Conservation (phyloP, 92 coral and sea anemone species). For the Ricordea florida region DNA sequence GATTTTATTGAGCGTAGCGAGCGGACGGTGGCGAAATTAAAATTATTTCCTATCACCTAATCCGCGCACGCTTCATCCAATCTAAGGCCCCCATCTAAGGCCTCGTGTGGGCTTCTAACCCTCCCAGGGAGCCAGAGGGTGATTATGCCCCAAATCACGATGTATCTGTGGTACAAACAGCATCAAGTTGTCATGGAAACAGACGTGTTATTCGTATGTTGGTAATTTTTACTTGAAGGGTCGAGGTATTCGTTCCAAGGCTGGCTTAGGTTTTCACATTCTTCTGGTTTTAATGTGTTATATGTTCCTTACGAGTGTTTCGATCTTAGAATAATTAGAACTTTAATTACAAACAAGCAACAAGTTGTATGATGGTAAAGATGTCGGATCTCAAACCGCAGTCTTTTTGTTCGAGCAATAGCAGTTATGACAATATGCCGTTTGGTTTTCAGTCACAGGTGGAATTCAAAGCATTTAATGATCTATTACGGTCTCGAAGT, state of each 20-base stretch:
- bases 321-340: no score
- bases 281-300: background rate
- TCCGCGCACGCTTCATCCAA: no score
- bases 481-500: conserved; percentile 91
- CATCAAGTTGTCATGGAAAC: conserved; percentile 17
- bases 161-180: background rate
- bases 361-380: conserved; percentile 10
- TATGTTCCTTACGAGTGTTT: no score
- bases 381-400: background rate
- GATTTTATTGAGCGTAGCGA: no score
- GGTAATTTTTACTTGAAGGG: background rate
- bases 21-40: no score
- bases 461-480: conserved; percentile 76
- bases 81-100: no score
- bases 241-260: background rate
- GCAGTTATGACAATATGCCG: conserved; percentile 4
- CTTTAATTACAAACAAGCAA: conserved; percentile 13
- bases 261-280: background rate
- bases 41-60: no score
- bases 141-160: no score
- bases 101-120: no score
- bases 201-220: background rate
- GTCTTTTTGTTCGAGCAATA: background rate
- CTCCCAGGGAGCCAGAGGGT: no score
- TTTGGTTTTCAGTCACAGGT: conserved; percentile 66